phyloP scores from a whole-genome alignment of 2,113 vertebrate genomes.

The Enhydra lutris region DNA sequence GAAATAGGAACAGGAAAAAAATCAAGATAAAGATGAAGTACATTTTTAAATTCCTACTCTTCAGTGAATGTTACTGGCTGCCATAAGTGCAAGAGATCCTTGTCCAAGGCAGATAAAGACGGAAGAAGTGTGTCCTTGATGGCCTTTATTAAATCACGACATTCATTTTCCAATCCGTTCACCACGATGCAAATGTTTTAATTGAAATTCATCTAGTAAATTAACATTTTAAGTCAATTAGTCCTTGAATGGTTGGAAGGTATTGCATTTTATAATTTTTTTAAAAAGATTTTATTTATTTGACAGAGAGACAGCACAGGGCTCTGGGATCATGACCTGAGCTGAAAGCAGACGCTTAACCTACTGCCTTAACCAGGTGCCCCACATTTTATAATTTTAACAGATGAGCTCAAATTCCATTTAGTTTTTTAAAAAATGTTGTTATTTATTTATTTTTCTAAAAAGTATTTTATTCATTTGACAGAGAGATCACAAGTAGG shows the following conservation, averaged over 20 bases:
- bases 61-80: not conserved
- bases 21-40: not conserved
- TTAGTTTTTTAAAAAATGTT: too few species aligned
- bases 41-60: not conserved
- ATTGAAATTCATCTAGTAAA: slow-evolving; percentile 10
- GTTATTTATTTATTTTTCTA: too few species aligned
- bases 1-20: slow-evolving; percentile 11
- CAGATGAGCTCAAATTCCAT: not conserved
- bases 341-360: too few species aligned
- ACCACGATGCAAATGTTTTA: not conserved
- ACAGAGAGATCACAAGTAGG: too few species aligned
- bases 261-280: slow-evolving; percentile 2
- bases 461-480: too few species aligned
- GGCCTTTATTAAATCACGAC: not conserved
- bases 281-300: too few species aligned
- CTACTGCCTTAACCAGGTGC: too few species aligned
- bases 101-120: not conserved
- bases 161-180: slow-evolving; percentile 13
- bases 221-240: not conserved
- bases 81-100: not conserved
- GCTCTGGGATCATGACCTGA: too few species aligned
- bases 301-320: too few species aligned
- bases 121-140: not conserved
- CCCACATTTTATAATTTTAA: not conserved
- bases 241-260: not conserved